A percentile compares a stretch with the other conserved stretches of the same genome.
phyloP scores from a whole-genome alignment of 2,888 invertebrate genomes.

The Morpho achilles region DNA sequence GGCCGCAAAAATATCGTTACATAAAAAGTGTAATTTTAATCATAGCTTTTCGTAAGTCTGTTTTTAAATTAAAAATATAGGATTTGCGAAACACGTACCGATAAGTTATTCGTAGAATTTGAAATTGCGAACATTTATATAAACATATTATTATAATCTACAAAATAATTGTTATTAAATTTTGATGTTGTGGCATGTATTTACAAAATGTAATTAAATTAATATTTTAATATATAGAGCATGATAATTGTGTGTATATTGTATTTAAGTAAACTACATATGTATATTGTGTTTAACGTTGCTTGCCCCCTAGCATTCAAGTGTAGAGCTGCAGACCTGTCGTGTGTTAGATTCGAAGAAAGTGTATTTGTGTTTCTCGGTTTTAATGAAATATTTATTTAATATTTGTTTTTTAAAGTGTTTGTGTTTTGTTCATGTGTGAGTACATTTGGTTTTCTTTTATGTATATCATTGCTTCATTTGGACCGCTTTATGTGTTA shows the following conservation, averaged over 20 bases:
- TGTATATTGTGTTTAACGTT: conserved; percentile 37
- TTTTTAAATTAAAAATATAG: no score
- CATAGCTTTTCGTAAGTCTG: no score
- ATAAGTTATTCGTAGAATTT: no score
- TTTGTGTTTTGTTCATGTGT: conserved; percentile 5
- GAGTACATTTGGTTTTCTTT: conserved; percentile 5
- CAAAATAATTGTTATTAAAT: background rate
- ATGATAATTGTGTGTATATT: conserved; percentile 30
- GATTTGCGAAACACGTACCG: no score
- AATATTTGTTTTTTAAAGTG: background rate
- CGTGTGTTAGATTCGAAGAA: conserved; percentile 36
- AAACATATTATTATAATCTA: no score
- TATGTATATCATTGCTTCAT: conserved; percentile 17
- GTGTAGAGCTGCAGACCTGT: conserved; percentile 62
- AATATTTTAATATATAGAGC: conserved; percentile 8
- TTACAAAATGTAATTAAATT: background rate
- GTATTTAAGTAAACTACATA: conserved; percentile 4
- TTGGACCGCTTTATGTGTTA: conserved; percentile 24
- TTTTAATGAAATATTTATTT: conserved; percentile 3
- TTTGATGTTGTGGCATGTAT: conserved; percentile 11
- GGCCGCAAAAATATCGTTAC: no score
- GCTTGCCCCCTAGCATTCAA: conserved; percentile 66
- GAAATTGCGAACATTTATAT: no score
- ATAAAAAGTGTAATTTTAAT: no score
- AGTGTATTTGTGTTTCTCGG: conserved; percentile 21